phyloP scores from a whole-genome alignment of 2,797 vertebrate genomes.

The Manis crassicaudata region DNA sequence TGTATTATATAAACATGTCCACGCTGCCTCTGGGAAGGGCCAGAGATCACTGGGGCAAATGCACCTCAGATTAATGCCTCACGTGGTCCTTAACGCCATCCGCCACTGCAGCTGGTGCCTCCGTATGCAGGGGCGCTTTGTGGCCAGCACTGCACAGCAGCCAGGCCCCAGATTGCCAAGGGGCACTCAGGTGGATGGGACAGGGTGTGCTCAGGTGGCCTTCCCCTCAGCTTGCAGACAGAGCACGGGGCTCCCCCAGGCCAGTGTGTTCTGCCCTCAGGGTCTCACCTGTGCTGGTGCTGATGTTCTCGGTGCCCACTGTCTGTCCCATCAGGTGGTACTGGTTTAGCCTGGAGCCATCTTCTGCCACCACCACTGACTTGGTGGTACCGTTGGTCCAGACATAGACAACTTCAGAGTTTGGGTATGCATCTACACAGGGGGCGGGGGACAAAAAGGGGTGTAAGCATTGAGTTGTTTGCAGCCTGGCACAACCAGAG shows the following conservation, averaged over 20 bases:
- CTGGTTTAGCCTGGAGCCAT: conserved; percentile 97
- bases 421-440: conserved; percentile 94
- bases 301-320: conserved; percentile 95
- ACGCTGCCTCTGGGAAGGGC: rapidly evolving
- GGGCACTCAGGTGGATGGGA: neutral
- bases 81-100: neutral
- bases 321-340: conserved; percentile 97
- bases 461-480: neutral
- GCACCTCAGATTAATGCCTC: neutral
- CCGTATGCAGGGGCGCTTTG: rapidly evolving
- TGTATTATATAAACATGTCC: neutral
- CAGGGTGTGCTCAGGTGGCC: neutral
- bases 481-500: neutral
- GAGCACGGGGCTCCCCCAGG: neutral
- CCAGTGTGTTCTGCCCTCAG: rapidly evolving
- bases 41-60: neutral
- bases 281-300: conserved; percentile 93
- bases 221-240: neutral
- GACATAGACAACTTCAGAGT: conserved; percentile 96
- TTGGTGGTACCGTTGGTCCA: conserved; percentile 94
- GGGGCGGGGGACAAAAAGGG: rapidly evolving
- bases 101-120: neutral
- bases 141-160: neutral
- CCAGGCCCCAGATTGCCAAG: neutral
- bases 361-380: conserved; percentile 97